phyloP scores from a whole-genome alignment of 2,797 vertebrate genomes.

The Tenualosa thibaudeaui region DNA sequence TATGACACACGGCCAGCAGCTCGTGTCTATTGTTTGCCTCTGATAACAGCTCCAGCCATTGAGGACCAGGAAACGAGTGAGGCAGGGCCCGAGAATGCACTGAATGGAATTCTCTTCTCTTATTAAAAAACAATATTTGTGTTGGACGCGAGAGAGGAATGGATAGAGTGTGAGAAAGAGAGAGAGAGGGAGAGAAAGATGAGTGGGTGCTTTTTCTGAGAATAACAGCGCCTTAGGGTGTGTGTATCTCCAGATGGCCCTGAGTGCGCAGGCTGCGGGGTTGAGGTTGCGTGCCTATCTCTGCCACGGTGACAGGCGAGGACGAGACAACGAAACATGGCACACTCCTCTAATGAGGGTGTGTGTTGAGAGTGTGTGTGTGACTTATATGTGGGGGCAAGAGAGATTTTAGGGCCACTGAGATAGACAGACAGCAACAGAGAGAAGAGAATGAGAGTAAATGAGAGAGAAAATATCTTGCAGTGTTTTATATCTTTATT shows the following conservation, averaged over 20 bases:
- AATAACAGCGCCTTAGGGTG: conserved; percentile 44
- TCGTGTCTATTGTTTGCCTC: conserved; percentile 42
- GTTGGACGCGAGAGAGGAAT: conserved; percentile 21
- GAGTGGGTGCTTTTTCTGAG: conserved; percentile 6
- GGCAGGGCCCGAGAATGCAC: conserved; percentile 38
- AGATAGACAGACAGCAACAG: not conserved
- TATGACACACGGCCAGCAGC: conserved; percentile 28
- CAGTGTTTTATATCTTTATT: too few species aligned
- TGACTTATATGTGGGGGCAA: conserved; percentile 31
- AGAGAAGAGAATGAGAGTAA: not conserved
- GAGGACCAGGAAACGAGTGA: conserved; percentile 29
- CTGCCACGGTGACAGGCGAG: conserved; percentile 52
- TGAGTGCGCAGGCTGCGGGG: conserved; percentile 40
- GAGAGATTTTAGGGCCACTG: not conserved
- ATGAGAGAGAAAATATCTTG: not conserved
- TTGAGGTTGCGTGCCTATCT: not conserved
- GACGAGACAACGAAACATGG: conserved; percentile 40
- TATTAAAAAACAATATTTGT: conserved; percentile 67
- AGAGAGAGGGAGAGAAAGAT: not conserved
- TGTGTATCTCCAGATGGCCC: conserved; percentile 48
- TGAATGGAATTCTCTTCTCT: conserved; percentile 51
- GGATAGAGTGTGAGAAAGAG: not conserved
- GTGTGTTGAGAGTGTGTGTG: conserved; percentile 31
- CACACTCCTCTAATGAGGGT: conserved; percentile 51
- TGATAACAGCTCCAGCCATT: conserved; percentile 26